Percentiles rank a stretch among this genome's conserved stretches.
Conservation (phyloP, 2,888 invertebrate genomes). For the Tupiocoris notatus region DNA sequence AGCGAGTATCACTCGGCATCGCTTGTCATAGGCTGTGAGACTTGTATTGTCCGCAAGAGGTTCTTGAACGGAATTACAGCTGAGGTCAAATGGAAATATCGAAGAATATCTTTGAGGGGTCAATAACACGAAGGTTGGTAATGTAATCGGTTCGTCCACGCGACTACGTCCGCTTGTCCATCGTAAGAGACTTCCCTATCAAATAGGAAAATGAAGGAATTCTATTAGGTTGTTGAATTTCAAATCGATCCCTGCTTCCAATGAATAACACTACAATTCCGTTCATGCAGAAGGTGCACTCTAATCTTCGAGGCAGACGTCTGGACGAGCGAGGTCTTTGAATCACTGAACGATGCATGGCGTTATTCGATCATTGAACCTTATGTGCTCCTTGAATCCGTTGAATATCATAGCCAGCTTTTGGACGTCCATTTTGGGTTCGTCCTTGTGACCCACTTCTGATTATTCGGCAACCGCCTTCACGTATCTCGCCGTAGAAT, state of each 20-base stretch:
- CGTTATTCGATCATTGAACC: not conserved
- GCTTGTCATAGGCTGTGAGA: too few species aligned
- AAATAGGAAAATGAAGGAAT: not conserved
- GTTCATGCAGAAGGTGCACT: too few species aligned
- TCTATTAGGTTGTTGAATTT: not conserved
- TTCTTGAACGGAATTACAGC: not conserved
- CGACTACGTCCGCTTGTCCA: not conserved
- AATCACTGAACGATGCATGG: not conserved
- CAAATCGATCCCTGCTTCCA: not conserved
- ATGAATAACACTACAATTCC: not conserved
- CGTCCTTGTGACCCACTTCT: not conserved
- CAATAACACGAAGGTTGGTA: conserved; percentile 13
- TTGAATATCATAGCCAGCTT: not conserved
- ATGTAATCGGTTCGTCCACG: conserved; percentile 24
- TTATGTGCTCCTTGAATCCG: not conserved
- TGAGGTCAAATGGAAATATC: not conserved
- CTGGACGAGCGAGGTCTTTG: not conserved
- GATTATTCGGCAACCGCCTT: too few species aligned
- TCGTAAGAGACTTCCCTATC: not conserved
- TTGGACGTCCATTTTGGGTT: not conserved
- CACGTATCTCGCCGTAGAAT: too few species aligned
- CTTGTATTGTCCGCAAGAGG: too few species aligned
- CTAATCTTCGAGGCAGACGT: not conserved
- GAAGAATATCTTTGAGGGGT: not conserved
- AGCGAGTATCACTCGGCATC: too few species aligned